A percentile compares a stretch with the other conserved stretches of the same genome.
Conservation (phyloP, 2,113 vertebrate genomes). For the Corythaeola cristata region DNA sequence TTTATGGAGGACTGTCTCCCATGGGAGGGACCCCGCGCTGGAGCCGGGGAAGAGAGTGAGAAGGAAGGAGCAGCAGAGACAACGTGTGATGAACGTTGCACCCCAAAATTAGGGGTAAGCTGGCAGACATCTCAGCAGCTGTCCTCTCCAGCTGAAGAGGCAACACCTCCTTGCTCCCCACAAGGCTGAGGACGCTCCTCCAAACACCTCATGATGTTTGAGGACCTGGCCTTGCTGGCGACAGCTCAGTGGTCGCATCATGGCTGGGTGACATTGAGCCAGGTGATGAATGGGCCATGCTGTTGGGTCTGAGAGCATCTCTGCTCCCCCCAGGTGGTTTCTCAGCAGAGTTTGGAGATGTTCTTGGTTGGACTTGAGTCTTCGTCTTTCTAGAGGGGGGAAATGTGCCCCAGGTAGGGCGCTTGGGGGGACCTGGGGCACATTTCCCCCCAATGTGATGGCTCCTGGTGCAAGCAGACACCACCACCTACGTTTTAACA, state of each 20-base stretch:
- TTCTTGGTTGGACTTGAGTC: neutral
- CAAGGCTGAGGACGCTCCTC: neutral
- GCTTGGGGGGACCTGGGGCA: neutral
- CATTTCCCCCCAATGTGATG: accelerated
- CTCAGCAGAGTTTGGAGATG: neutral
- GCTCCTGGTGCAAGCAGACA: neutral
- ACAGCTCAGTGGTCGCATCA: neutral
- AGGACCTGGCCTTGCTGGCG: neutral
- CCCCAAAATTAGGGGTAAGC: neutral
- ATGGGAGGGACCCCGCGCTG: too few species aligned
- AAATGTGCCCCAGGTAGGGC: neutral
- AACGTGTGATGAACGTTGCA: too few species aligned
- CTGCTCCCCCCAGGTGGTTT: accelerated
- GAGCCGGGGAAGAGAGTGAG: too few species aligned
- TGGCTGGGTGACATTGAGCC: neutral
- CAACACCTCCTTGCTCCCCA: neutral
- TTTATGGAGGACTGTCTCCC: too few species aligned
- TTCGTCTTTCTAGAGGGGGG: neutral
- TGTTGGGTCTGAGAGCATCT: neutral
- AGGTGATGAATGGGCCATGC: accelerated
- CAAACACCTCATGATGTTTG: neutral
- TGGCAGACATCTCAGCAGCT: neutral
- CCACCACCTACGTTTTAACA: neutral
- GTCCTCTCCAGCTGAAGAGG: neutral
- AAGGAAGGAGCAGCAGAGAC: too few species aligned